Conservation (phyloP, 1,140 invertebrate genomes). For the Ceratina calcarata region DNA sequence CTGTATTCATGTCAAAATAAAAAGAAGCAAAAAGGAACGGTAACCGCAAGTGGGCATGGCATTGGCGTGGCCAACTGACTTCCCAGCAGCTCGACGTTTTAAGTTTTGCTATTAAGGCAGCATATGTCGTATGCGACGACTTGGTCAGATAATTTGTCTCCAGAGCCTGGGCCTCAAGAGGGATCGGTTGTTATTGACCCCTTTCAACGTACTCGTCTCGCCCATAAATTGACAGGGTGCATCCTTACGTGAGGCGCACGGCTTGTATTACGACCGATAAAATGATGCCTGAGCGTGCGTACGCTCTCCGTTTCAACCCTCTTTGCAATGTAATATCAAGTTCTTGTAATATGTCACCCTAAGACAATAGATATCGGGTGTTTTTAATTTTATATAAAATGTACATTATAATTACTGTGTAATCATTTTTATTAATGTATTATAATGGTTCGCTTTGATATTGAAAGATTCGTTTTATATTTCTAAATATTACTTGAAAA, state of each 20-base stretch:
- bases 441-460: neutral
- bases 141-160: slow-evolving; percentile 18
- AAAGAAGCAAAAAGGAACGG: neutral
- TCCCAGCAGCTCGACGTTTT: neutral
- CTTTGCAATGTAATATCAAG: too few relatives aligned
- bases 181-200: slow-evolving; percentile 44
- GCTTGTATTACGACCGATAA: slow-evolving; percentile 66
- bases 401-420: too few relatives aligned
- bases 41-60: neutral
- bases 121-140: slow-evolving; percentile 12
- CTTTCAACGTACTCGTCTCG: slow-evolving; percentile 41
- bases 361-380: too few relatives aligned
- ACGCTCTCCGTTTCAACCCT: too few relatives aligned
- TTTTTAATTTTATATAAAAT: too few relatives aligned
- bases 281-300: slow-evolving; percentile 12
- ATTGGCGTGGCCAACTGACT: neutral
- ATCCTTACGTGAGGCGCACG: slow-evolving; percentile 55
- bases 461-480: too few relatives aligned
- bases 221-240: slow-evolving; percentile 62
- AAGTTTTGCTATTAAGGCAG: slow-evolving; percentile 9
- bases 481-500: too few relatives aligned
- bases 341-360: too few relatives aligned
- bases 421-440: neutral
- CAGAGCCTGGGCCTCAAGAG: neutral
- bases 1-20: neutral